A percentile compares a stretch with the other conserved stretches of the same genome.
These are phyloP conservation scores for Aleiodes leptofemur DNA, from an alignment of 2,888 invertebrate species.

Conservation along the genomic window DNA sequence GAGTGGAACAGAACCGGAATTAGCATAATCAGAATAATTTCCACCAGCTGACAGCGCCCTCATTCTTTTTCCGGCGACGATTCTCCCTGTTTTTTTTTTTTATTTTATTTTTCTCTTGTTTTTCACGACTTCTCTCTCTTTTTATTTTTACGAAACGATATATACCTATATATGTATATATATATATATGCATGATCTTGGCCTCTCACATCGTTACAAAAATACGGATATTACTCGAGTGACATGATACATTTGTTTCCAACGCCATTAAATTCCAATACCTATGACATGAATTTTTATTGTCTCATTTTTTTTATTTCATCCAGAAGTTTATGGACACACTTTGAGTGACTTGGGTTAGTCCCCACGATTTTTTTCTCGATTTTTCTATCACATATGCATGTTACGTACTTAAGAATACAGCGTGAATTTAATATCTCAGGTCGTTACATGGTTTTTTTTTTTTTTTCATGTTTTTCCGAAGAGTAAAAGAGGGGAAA, in stretches of 20 bases:
- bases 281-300: slow-evolving; percentile 13
- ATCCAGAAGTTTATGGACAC: not conserved
- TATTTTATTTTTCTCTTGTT: slow-evolving; percentile 75
- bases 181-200: not conserved
- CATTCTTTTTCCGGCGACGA: slow-evolving; percentile 77
- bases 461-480: not conserved
- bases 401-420: slow-evolving; percentile 47
- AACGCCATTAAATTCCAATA: slow-evolving; percentile 10
- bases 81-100: slow-evolving; percentile 66
- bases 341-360: not conserved
- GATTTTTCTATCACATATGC: not conserved
- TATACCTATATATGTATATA: slow-evolving; percentile 9
- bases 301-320: slow-evolving; percentile 4
- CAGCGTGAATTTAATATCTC: slow-evolving; percentile 51
- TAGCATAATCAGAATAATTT: slow-evolving; percentile 82
- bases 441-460: slow-evolving; percentile 47
- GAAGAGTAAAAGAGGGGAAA: slow-evolving; percentile 29
- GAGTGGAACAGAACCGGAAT: slow-evolving; percentile 78
- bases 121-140: slow-evolving; percentile 59
- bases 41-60: slow-evolving; percentile 80
- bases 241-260: not conserved
- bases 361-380: not conserved
- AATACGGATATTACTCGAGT: not conserved
- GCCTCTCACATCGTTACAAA: slow-evolving; percentile 3
- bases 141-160: slow-evolving; percentile 29